phyloP scores from a whole-genome alignment of 53 echinoderm and acorn worm species.

The Actinopyga echinites region DNA sequence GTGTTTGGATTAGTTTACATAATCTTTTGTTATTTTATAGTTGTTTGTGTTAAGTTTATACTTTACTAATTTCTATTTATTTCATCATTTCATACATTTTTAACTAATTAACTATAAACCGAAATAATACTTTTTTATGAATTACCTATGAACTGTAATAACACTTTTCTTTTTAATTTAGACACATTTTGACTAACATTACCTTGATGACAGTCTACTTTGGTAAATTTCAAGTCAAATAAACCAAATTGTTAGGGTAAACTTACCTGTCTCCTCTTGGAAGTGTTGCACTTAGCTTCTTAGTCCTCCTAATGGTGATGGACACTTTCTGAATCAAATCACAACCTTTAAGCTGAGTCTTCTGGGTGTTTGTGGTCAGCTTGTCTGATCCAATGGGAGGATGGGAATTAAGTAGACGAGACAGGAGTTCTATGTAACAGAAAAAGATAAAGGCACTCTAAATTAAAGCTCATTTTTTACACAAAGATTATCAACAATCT shows the following conservation, averaged over 20 bases:
- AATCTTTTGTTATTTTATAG: no score
- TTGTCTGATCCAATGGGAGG: constrained; percentile 71
- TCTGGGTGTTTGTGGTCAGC: constrained; percentile 61
- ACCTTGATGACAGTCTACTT: background rate
- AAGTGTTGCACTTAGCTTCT: constrained; percentile 58
- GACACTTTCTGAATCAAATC: constrained; percentile 98
- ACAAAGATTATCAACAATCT: no score
- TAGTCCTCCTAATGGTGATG: constrained; percentile 91
- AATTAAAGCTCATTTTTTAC: no score
- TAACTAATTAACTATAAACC: no score
- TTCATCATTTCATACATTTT: no score
- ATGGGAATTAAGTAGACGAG: constrained; percentile 63
- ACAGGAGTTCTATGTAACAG: constrained; percentile 45
- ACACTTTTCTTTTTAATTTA: no score
- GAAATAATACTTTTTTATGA: no score
- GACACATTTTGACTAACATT: no score
- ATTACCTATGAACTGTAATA: no score
- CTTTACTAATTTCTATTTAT: no score
- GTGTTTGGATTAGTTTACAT: no score
- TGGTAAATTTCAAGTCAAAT: background rate
- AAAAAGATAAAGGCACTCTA: background rate
- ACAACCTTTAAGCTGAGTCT: constrained; percentile 74
- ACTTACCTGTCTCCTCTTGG: constrained; percentile 68
- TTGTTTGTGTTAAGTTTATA: no score
- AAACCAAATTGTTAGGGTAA: background rate